Conservation (phyloP, 64 coral and sea anemone genomes). For the Montipora cactus region DNA sequence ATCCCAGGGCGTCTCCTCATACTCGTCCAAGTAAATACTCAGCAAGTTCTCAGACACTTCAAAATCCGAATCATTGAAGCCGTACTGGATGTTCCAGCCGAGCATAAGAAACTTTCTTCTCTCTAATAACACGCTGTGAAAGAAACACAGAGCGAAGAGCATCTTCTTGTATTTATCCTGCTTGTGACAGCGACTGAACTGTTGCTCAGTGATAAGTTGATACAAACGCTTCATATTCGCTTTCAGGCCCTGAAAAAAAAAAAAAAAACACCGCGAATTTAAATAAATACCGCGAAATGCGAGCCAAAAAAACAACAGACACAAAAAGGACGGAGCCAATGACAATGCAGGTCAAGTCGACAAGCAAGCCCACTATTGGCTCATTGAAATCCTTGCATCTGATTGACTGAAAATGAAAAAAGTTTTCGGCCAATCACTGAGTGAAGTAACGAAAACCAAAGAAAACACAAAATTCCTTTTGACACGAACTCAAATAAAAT, state of each 20-base stretch:
- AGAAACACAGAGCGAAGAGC: slow-evolving; percentile 95
- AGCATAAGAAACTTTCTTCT: slow-evolving; percentile 97
- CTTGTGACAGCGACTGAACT: slow-evolving; percentile 93
- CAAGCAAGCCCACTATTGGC: too few relatives aligned
- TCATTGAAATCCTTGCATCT: too few relatives aligned
- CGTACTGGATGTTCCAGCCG: slow-evolving; percentile 97
- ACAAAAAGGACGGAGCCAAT: too few relatives aligned
- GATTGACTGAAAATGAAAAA: too few relatives aligned
- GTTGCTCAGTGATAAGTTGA: slow-evolving; percentile 97
- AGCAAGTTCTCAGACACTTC: slow-evolving; percentile 99
- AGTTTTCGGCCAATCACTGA: too few relatives aligned
- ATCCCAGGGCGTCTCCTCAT: slow-evolving; percentile 98
- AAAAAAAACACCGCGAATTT: neutral
- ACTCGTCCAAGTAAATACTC: slow-evolving; percentile 98
- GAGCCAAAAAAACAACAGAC: too few relatives aligned
- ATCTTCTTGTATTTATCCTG: slow-evolving; percentile 99
- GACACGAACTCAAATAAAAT: too few relatives aligned
- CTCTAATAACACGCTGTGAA: slow-evolving; percentile 96
- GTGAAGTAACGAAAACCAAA: too few relatives aligned
- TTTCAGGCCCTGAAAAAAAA: slow-evolving; percentile 83
- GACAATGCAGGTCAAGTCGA: too few relatives aligned
- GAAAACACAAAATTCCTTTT: too few relatives aligned
- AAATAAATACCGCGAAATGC: neutral
- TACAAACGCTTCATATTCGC: slow-evolving; percentile 99
- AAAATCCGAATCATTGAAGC: slow-evolving; percentile 99